A percentile compares a stretch with the other conserved stretches of the same genome.
These are phyloP conservation scores for Tipula lateralis DNA, from an alignment of 2,888 invertebrate genomes.

Conservation along the genomic window DNA sequence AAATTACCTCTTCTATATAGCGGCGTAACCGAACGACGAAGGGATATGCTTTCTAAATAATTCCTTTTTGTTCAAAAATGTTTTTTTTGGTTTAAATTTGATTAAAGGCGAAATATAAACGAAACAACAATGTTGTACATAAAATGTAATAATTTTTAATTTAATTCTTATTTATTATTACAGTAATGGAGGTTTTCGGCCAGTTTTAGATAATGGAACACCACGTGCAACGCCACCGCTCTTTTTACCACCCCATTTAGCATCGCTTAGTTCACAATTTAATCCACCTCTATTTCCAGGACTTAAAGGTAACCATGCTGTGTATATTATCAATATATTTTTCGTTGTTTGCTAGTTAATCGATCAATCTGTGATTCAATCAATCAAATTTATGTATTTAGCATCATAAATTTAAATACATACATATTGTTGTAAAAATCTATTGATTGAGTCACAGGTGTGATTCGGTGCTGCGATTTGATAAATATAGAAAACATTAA, in stretches of 20 bases:
- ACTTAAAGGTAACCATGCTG: constrained; percentile 62
- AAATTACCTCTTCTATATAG: background rate
- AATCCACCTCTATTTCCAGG: constrained; percentile 76
- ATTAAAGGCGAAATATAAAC: background rate
- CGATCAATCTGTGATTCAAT: constrained; percentile 25
- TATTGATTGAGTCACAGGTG: constrained; percentile 13
- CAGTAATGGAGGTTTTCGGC: constrained; percentile 58
- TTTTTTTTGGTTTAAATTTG: background rate
- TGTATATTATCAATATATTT: too few relatives aligned
- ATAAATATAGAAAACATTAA: background rate
- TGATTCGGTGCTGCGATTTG: background rate
- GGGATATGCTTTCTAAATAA: constrained; percentile 24
- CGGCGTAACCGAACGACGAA: background rate
- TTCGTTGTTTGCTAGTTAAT: background rate
- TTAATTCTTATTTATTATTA: constrained; percentile 39
- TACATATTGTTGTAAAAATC: background rate
- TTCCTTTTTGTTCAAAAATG: background rate
- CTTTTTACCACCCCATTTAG: constrained; percentile 78
- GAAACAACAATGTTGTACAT: background rate
- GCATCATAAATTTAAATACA: background rate
- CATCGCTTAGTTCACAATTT: constrained; percentile 66
- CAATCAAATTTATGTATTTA: background rate
- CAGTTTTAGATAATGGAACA: constrained; percentile 54
- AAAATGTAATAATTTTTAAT: constrained; percentile 14
- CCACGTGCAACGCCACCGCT: constrained; percentile 63